Base-by-base conservation (phyloP, 2,113 vertebrate genomes). In the Plecturocebus donacophilus region DNA sequence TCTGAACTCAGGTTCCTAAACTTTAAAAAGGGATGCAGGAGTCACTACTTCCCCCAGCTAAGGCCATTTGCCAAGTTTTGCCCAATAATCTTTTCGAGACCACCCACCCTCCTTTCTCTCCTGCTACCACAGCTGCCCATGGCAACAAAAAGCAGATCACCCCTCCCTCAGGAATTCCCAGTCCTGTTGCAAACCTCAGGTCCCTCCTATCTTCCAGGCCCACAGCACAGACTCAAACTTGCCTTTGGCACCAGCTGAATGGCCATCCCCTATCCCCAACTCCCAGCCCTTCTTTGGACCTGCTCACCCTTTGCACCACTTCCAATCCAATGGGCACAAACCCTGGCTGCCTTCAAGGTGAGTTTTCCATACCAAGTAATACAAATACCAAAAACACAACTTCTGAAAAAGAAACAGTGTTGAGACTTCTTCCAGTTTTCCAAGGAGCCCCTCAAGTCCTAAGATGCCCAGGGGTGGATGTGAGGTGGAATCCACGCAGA, bases 371-470 rank as follows among this genome's bases (percentile, higher is more conserved):
- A 97, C 96, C 83, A 54, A 95, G 92, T 96, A 97, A 97, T 23
- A 20, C 40, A 40, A 56, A 97, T 73, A 76, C 91, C 77, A 97
- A 97, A 98, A 98, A 97, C 79, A 96, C 97, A 98, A 98, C 92
- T 87, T 96, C 97, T 95, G 80, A 1, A 76, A 96, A 98, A 93
- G 47, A 84, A 97, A 97, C 96, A 98, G 98, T 98, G 98, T 98
- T 96, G 2, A 84, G 98, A 99, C 98, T 98, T 98, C 98, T 98
- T 97, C 96, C 96, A 96, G 98, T 98, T 96, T 98, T 71, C 77
- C 87, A 17, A 91, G 97, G 98, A 98, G 95, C 92, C 14, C 49
- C 81, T 98, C 97, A 21, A 94, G 96, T 96, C 95, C 0, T 82
- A 83, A 73, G 45, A 54, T 10, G 70, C 66, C 80, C 70, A 40